Conservation (phyloP, 1,140 invertebrate genomes). For the Sarcophaga bullata region DNA sequence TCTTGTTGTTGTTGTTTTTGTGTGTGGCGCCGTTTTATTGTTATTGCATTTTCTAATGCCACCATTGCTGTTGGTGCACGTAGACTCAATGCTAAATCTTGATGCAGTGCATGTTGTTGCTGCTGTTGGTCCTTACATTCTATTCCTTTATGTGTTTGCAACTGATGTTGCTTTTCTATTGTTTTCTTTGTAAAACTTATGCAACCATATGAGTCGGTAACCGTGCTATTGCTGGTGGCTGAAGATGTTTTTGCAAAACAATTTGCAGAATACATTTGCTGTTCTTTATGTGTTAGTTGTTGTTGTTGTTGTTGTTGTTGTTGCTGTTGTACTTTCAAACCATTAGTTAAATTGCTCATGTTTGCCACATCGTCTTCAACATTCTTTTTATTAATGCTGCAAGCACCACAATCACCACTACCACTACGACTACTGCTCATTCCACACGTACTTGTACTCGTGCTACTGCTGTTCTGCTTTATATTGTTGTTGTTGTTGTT, state of each 20-base stretch:
- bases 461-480: slow-evolving; percentile 3
- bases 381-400: not conserved
- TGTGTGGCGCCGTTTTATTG: slow-evolving; percentile 33
- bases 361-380: slow-evolving; percentile 13
- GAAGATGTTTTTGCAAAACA: not conserved
- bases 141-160: not conserved
- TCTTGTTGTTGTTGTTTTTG: slow-evolving; percentile 36
- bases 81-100: slow-evolving; percentile 40
- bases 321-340: not conserved
- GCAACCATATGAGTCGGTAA: not conserved
- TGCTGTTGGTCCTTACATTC: not conserved
- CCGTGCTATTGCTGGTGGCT: not conserved
- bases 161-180: slow-evolving; percentile 13
- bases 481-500: slow-evolving; percentile 40
- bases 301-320: slow-evolving; percentile 17
- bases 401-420: not conserved
- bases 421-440: not conserved
- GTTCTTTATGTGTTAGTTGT: not conserved
- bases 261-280: not conserved
- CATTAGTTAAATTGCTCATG: slow-evolving; percentile 31
- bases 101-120: not conserved
- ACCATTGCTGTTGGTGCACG: not conserved
- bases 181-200: not conserved
- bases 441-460: not conserved
- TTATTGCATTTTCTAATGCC: not conserved